phyloP scores from a whole-genome alignment of 1,140 invertebrate species.

The Zophobas atratus region DNA sequence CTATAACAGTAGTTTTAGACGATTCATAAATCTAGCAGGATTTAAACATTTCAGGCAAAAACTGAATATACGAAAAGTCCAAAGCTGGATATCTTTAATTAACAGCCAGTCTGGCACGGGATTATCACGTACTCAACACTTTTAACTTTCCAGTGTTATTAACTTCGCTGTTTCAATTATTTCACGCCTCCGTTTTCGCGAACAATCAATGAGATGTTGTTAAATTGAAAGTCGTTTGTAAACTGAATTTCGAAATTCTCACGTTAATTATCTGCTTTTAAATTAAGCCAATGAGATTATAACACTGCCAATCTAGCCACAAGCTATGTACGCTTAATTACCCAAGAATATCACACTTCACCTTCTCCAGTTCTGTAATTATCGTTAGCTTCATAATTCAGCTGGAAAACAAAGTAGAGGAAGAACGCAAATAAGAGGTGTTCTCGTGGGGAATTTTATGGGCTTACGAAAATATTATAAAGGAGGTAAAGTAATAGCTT shows the following conservation, averaged over 20 bases:
- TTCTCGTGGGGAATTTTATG: too few relatives aligned
- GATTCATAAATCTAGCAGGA: neutral
- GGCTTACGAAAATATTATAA: too few relatives aligned
- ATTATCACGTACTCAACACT: too few relatives aligned
- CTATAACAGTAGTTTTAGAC: neutral
- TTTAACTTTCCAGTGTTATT: too few relatives aligned
- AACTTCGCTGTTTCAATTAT: neutral
- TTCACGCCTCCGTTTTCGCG: neutral
- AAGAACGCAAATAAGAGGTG: neutral
- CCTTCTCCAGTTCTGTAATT: conserved; percentile 2
- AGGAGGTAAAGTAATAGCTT: too few relatives aligned
- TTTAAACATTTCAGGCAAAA: neutral
- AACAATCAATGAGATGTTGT: neutral
- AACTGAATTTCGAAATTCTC: neutral
- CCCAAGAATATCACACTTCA: conserved; percentile 9
- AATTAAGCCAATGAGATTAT: conserved; percentile 3
- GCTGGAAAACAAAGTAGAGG: neutral
- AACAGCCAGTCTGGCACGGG: too few relatives aligned
- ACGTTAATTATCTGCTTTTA: conserved; percentile 1
- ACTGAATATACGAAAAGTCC: too few relatives aligned
- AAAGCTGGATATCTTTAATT: too few relatives aligned
- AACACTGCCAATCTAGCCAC: conserved; percentile 9
- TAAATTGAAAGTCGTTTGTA: neutral
- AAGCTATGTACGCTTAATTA: conserved; percentile 4
- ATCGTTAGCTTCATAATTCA: conserved; percentile 11